Percentiles rank a stretch among this genome's conserved stretches.
Evolutionary conservation across 2,888 invertebrate species (phyloP).

Genomic region (Sclerodermus sp.): DNA sequence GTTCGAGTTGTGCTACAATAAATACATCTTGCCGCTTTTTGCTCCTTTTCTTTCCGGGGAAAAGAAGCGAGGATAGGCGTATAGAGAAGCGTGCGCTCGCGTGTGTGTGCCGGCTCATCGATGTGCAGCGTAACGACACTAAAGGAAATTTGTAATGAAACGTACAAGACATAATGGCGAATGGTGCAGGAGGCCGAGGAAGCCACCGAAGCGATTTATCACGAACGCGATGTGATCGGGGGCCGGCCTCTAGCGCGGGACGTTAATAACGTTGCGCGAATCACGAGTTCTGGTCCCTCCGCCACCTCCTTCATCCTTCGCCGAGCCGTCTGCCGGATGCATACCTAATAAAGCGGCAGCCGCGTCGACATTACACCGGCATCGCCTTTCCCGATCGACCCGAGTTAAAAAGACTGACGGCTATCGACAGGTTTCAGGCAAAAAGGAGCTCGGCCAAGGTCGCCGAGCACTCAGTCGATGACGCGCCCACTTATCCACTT

Average conservation of each 20-base stretch:
- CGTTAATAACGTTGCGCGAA: conserved; percentile 53
- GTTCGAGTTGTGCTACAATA: no score
- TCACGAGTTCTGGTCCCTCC: conserved; percentile 39
- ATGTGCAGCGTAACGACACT: conserved; percentile 43
- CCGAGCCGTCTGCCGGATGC: conserved; percentile 29
- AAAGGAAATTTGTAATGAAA: conserved; percentile 50
- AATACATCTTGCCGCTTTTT: no score
- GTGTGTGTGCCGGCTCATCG: no score
- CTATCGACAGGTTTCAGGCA: conserved; percentile 1
- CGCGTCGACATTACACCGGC: conserved; percentile 19
- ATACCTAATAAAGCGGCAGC: conserved; percentile 52
- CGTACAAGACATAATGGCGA: conserved; percentile 46
- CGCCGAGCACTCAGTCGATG: conserved; percentile 14
- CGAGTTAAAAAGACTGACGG: conserved; percentile 23
- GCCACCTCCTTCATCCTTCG: conserved; percentile 17
- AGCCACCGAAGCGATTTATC: conserved; percentile 52
- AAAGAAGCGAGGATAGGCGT: no score
- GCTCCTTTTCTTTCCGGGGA: no score
- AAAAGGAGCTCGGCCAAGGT: conserved; percentile 30
- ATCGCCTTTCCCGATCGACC: conserved; percentile 31
- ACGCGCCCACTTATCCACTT: no score
- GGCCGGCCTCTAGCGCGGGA: conserved; percentile 49
- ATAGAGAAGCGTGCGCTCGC: no score
- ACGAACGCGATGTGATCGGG: conserved; percentile 46
- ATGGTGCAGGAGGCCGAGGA: conserved; percentile 34